Conservation (phyloP, 2,113 vertebrate species). For the Uria aalge region DNA sequence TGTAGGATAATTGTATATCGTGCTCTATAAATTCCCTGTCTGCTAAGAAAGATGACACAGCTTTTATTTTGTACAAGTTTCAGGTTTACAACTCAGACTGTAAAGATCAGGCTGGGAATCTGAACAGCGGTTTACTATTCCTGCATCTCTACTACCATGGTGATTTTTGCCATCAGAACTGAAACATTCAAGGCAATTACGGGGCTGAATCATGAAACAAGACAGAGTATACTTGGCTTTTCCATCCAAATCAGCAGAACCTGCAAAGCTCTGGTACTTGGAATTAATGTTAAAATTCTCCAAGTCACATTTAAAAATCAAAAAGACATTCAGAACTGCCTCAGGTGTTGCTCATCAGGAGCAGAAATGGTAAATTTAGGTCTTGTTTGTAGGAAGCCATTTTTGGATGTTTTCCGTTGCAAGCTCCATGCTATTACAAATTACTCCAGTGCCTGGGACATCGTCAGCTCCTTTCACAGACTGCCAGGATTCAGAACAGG, state of each 20-base stretch:
- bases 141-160: neutral
- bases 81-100: neutral
- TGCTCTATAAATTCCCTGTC: neutral
- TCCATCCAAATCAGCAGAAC: neutral
- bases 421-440: neutral
- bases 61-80: neutral
- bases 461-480: neutral
- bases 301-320: neutral
- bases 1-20: neutral
- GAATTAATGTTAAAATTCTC: neutral
- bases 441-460: neutral
- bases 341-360: neutral
- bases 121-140: neutral
- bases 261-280: neutral
- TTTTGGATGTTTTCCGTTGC: neutral
- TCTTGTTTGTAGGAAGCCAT: neutral
- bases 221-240: neutral
- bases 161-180: slow-evolving; percentile 21
- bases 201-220: neutral
- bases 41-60: slow-evolving; percentile 7
- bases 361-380: neutral
- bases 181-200: neutral
- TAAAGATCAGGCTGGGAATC: slow-evolving; percentile 1
- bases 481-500: neutral
- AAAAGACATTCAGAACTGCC: neutral